Percentiles rank a stretch among this genome's conserved stretches.
Conservation (phyloP, 2,888 invertebrate genomes). For the Ariolimax columbianus region DNA sequence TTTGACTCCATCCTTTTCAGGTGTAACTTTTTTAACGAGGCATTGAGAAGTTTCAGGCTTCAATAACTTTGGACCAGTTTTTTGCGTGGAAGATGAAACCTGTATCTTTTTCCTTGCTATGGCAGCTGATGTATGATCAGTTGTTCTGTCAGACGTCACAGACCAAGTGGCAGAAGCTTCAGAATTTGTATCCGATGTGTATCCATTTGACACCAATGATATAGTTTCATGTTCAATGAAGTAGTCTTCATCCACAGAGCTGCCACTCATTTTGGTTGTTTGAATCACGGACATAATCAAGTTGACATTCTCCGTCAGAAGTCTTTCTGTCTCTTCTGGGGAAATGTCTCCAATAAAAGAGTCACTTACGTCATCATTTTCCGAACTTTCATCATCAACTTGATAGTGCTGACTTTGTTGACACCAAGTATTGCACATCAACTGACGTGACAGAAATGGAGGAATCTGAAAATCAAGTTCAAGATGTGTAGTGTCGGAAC, state of each 20-base stretch:
- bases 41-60: conserved; percentile 22
- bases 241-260: conserved; percentile 80
- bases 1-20: conserved; percentile 55
- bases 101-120: conserved; percentile 59
- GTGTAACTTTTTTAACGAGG: neutral
- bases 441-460: conserved; percentile 12
- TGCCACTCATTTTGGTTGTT: conserved; percentile 73
- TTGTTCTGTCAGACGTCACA: conserved; percentile 64
- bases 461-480: conserved; percentile 32
- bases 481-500: conserved; percentile 54
- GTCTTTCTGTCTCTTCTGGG: conserved; percentile 59
- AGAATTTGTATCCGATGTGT: conserved; percentile 83
- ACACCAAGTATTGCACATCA: conserved; percentile 28
- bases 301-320: conserved; percentile 82
- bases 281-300: conserved; percentile 81
- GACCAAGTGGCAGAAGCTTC: conserved; percentile 72
- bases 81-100: conserved; percentile 51
- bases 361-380: conserved; percentile 30
- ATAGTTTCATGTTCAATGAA: conserved; percentile 83
- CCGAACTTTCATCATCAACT: conserved; percentile 6
- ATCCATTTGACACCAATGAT: conserved; percentile 86
- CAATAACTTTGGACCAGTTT: conserved; percentile 12
- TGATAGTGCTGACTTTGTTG: conserved; percentile 25
- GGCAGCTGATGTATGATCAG: conserved; percentile 56
- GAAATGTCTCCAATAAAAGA: conserved; percentile 59